A percentile compares a stretch with the other conserved stretches of the same genome.
Evolutionary conservation across 2,888 invertebrate genomes (phyloP).

Genomic region (Masnerella sp.): DNA sequence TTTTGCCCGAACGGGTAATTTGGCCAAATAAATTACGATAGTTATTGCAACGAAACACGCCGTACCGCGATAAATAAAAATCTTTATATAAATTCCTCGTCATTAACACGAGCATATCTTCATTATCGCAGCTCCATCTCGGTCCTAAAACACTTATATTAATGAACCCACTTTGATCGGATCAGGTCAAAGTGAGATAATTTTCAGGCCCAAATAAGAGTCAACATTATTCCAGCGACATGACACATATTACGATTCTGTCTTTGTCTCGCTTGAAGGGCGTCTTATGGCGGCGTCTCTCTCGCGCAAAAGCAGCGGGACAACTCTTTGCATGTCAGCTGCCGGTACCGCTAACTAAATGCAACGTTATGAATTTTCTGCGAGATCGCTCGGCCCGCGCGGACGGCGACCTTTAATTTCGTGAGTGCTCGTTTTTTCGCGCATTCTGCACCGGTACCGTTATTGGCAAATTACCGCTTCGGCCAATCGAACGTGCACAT

Average conservation of each 20-base stretch:
- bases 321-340: slow-evolving; percentile 59
- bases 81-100: too few relatives aligned
- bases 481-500: slow-evolving; percentile 23
- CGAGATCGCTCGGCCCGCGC: slow-evolving; percentile 24
- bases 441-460: slow-evolving; percentile 65
- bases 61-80: too few relatives aligned
- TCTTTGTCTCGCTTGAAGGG: background rate
- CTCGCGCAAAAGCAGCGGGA: slow-evolving; percentile 35
- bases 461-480: slow-evolving; percentile 59
- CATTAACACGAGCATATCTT: too few relatives aligned
- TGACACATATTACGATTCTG: background rate
- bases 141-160: too few relatives aligned
- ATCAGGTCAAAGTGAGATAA: too few relatives aligned
- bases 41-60: too few relatives aligned
- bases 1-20: too few relatives aligned
- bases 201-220: background rate
- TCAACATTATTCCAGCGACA: background rate
- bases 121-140: too few relatives aligned
- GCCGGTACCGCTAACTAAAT: slow-evolving; percentile 60
- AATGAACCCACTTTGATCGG: too few relatives aligned
- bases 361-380: slow-evolving; percentile 62
- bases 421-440: slow-evolving; percentile 54
- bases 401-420: slow-evolving; percentile 44
- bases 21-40: too few relatives aligned
- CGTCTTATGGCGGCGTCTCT: background rate